These are phyloP conservation scores for Mythimna lalbum DNA, from an alignment of 2,888 invertebrate genomes.

Conservation along the genomic window DNA sequence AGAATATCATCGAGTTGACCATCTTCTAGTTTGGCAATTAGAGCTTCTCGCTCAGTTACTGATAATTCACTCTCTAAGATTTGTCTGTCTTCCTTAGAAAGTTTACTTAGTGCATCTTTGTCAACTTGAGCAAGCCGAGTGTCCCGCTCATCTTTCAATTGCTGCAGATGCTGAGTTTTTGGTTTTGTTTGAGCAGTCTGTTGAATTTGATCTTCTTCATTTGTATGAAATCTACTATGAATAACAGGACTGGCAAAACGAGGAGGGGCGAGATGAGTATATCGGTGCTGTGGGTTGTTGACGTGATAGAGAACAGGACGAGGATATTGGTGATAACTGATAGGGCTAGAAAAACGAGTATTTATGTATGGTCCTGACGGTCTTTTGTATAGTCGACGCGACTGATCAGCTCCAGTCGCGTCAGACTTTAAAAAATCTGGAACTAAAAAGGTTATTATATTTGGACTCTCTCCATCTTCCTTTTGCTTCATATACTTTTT, in stretches of 20 bases:
- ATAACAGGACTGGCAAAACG: neutral
- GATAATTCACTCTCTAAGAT: constrained; percentile 25
- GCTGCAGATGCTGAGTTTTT: neutral
- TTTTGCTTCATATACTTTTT: neutral
- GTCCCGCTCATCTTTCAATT: neutral
- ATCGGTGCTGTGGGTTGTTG: neutral
- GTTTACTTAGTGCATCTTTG: constrained; percentile 26
- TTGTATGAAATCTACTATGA: neutral
- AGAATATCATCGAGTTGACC: constrained; percentile 12
- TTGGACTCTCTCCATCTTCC: neutral
- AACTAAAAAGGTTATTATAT: neutral
- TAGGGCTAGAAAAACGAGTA: neutral
- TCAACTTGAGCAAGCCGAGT: constrained; percentile 27
- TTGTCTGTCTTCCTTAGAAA: constrained; percentile 21
- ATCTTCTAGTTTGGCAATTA: constrained; percentile 24
- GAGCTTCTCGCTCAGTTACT: constrained; percentile 8
- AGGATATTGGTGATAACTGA: neutral
- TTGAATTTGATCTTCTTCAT: neutral
- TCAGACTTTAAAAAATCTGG: constrained; percentile 7
- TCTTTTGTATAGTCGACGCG: neutral
- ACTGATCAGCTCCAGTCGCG: neutral
- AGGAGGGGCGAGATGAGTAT: neutral
- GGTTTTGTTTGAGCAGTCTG: neutral
- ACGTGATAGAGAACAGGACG: neutral
- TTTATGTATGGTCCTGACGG: neutral